Evolutionary conservation across 2,797 vertebrate genomes (phyloP), one percentile per base, ranked within the genome.

Genomic region (Chaenodraco wilsoni): DNA sequence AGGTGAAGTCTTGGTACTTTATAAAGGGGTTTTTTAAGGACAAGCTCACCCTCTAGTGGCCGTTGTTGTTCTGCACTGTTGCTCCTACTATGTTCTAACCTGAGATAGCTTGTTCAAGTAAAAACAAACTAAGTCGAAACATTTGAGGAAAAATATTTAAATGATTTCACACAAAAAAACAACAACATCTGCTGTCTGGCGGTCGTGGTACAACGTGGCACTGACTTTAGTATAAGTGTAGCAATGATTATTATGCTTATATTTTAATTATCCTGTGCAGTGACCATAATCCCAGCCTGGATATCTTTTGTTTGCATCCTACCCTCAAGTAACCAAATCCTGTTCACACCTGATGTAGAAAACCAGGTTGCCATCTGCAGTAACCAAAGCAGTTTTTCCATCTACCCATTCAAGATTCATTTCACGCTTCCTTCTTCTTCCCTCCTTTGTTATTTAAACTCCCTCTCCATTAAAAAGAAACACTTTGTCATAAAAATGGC

Each of bases 361-460:
- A 65, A 58, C 37, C 81, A 80, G 71, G 59, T 88, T 65, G 41
- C 0, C 16, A 64, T 57, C 57, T 21, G 33, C 63, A 65, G 69
- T 62, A 72, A 52, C 27, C 65, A 76, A 27, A 37, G 51, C 44
- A n/a, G 54, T 60, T 83, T 71, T 83, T 79, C 19, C 72, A 75
- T 70, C 57, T 45, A 56, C 46, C 74, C 33, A 19, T 46, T 52
- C 46, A 76, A 76, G 27, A 72, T 74, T 13, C 79, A 88, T 87
- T 88, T 82, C 69, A 84, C 10, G 55, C 78, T 61, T 16, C 50
- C 41, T 59, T 64, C 44, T 61, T 31, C 16, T 44, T 83, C 59
- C 9, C 31, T 50, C 63, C 46, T 14, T 11, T 40, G 49, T 66
- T 92, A 92, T 93, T 93, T 95, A 95, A 94, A 87, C 55, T 17